phyloP scores from a whole-genome alignment of 2,888 invertebrate genomes.

The Xestoiulus laeticollis region DNA sequence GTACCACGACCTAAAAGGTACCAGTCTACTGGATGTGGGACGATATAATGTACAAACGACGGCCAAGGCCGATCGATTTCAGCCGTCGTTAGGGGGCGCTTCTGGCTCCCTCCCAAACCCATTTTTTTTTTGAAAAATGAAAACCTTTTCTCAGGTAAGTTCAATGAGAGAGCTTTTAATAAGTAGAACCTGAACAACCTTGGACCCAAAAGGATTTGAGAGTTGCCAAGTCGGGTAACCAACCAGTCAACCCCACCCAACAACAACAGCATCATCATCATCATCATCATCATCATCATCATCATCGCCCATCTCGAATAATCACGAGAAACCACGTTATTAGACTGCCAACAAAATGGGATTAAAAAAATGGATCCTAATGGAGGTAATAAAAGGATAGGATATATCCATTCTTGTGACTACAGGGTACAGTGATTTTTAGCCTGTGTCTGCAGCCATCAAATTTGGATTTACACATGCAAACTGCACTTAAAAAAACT shows the following conservation, averaged over 20 bases:
- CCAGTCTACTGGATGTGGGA: too few species aligned
- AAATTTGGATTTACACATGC: too few species aligned
- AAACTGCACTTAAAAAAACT: too few species aligned
- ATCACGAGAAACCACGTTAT: not conserved
- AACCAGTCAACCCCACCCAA: too few species aligned
- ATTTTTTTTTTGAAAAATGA: not conserved
- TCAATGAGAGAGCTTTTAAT: not conserved
- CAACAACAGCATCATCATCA: not conserved
- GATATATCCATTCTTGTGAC: not conserved
- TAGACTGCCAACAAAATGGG: not conserved
- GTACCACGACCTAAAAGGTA: too few species aligned
- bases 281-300: not conserved
- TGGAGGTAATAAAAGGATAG: not conserved
- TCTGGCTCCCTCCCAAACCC: constrained; percentile 13
- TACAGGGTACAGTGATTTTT: too few species aligned
- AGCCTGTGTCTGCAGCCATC: too few species aligned
- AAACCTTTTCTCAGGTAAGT: not conserved
- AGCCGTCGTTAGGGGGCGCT: not conserved
- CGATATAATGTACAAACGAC: too few species aligned
- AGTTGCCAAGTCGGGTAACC: constrained; percentile 1
- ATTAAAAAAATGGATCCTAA: not conserved
- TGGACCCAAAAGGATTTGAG: constrained; percentile 17
- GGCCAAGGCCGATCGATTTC: constrained; percentile 11
- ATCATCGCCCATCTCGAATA: constrained; percentile 6
- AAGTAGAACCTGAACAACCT: constrained; percentile 6